Evolutionary conservation across 2,113 vertebrate species (phyloP).

Genomic region (Rallus limicola): DNA sequence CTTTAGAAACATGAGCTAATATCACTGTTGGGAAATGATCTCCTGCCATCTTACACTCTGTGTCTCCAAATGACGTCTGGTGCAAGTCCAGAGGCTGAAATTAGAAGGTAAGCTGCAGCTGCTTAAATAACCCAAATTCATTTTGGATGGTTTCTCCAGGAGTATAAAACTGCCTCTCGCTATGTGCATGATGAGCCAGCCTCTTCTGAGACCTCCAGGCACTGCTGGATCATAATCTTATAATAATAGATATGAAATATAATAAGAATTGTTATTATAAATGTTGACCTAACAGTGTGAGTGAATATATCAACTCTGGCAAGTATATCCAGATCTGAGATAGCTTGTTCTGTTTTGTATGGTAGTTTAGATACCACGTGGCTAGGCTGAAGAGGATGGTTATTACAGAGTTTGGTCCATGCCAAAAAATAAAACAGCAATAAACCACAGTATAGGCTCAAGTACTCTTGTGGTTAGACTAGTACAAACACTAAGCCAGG

Average conservation of each 20-base stretch:
- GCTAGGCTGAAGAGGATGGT: background rate
- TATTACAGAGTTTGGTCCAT: background rate
- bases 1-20: constrained; percentile 27
- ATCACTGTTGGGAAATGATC: constrained; percentile 46
- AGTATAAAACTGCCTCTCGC: constrained; percentile 12
- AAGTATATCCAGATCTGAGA: background rate
- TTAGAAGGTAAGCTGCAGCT: constrained; percentile 32
- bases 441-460: background rate
- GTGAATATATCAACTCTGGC: constrained; percentile 1
- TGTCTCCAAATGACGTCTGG: constrained; percentile 24
- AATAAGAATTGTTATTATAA: constrained; percentile 14
- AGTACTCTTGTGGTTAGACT: background rate
- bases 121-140: constrained; percentile 49
- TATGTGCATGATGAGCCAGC: background rate
- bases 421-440: background rate
- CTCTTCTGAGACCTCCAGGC: constrained; percentile 16
- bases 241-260: constrained; percentile 18
- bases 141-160: constrained; percentile 30
- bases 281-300: constrained; percentile 13
- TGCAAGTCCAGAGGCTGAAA: constrained; percentile 54
- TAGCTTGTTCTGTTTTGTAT: background rate
- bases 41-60: constrained; percentile 13
- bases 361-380: background rate
- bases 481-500: background rate
- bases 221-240: constrained; percentile 9